Evolutionary conservation across 2,888 invertebrate genomes (phyloP).

Genomic region (Nomada lathburiana): DNA sequence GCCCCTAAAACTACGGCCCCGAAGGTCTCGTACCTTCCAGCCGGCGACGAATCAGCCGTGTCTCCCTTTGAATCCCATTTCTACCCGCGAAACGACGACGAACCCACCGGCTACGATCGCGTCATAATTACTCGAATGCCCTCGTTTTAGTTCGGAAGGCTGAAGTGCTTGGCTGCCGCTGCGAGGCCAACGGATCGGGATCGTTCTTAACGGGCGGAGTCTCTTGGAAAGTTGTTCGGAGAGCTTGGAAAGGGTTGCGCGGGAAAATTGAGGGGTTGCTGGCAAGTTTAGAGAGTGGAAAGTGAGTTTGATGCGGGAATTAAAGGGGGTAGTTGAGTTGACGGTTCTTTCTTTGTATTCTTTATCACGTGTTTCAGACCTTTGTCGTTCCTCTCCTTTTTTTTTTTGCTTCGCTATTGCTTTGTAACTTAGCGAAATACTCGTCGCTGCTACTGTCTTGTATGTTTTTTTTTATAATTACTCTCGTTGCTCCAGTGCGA

Average conservation of each 20-base stretch:
- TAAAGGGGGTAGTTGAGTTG: too few species aligned
- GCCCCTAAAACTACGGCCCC: constrained; percentile 72
- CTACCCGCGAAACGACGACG: constrained; percentile 49
- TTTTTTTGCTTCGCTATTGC: too few species aligned
- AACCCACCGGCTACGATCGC: constrained; percentile 44
- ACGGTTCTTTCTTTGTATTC: too few species aligned
- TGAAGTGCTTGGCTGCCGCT: background rate
- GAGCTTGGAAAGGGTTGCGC: background rate
- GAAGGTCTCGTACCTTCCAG: constrained; percentile 67
- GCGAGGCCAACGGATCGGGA: constrained; percentile 13
- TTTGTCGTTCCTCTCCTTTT: too few species aligned
- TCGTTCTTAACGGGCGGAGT: background rate
- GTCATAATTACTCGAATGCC: constrained; percentile 62
- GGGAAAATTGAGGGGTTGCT: background rate
- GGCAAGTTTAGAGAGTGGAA: background rate
- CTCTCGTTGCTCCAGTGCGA: too few species aligned
- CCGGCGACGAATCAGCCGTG: constrained; percentile 42
- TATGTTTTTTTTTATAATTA: too few species aligned
- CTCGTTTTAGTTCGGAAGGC: background rate
- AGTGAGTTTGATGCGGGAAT: background rate
- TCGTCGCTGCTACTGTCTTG: too few species aligned
- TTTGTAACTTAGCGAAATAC: too few species aligned
- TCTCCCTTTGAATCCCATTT: constrained; percentile 50
- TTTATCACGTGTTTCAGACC: too few species aligned
- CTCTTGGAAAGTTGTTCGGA: constrained; percentile 10